Evolutionary conservation across 1,140 invertebrate genomes (phyloP), one percentile per base, ranked within the genome.

Genomic region (Papilio helenus): DNA sequence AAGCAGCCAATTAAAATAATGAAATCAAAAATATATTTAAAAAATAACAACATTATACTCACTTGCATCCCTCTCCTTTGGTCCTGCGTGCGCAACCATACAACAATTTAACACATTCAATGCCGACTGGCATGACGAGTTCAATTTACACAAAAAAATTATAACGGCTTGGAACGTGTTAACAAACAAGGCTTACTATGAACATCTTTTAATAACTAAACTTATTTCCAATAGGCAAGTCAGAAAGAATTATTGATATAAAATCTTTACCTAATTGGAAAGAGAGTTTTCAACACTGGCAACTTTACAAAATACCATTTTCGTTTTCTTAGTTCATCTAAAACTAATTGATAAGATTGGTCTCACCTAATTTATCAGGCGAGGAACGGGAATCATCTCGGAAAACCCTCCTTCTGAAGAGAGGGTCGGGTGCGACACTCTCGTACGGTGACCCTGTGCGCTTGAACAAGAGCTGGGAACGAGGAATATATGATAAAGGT

Each of bases 11-110:
- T 55, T 55, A 55, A 20, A 55, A 55, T 5, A 9, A 20, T 55
- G 1, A 55, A 55, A 55, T 55, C 58, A 76, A 29, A 26, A 26
- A 58, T 18, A 14, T n/a, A 26, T 58, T 29, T n/a, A 18, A 14
- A 74, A n/a, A 79, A 55, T 76, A 73, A 72, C 73, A 74, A 46
- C 26, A 7, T 23, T 71, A 80, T 88, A 96, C 97, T 97, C 96
- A 97, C 97, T 97, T 92, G 96, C 95, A 86, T 97, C 97, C 83
- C 96, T 95, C 88, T 97, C 97, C 92, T 96, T 96, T 93, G 96
- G 96, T 94, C 96, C 97, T 97, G 94, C 79, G 71, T 88, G 89
- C 86, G 85, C 79, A 71, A 20, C 51, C 18, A 51, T 1, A n/a
- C n/a, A 39, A 5, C 7, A 55, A 20, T 55, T 55, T 20, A 55